Conservation (phyloP, 2,888 invertebrate species). For the Prosapia bicincta region DNA sequence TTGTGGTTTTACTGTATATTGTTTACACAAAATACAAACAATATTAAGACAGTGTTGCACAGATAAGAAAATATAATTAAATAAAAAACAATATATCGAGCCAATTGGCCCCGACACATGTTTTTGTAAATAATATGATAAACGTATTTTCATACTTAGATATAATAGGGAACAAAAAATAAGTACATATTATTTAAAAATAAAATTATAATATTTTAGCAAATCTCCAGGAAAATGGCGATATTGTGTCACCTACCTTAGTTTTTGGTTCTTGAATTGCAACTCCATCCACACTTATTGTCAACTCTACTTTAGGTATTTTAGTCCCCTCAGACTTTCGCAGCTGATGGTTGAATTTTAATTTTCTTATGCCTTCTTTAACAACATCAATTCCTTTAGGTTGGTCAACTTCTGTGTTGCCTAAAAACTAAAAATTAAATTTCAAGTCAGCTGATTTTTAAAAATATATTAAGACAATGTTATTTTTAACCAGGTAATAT, state of each 20-base stretch:
- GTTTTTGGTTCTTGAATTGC: constrained; percentile 73
- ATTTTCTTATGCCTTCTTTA: constrained; percentile 93
- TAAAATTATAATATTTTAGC: too few species aligned
- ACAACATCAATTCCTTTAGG: constrained; percentile 98
- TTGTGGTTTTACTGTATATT: too few species aligned
- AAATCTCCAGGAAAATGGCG: too few species aligned
- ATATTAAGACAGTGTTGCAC: too few species aligned
- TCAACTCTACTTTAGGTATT: constrained; percentile 87
- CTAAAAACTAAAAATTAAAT: constrained; percentile 70
- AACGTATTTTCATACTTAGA: too few species aligned
- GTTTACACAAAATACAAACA: too few species aligned
- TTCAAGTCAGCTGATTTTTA: background rate
- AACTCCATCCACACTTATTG: constrained; percentile 96
- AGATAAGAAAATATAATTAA: too few species aligned
- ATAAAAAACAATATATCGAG: too few species aligned
- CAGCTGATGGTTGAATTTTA: constrained; percentile 90
- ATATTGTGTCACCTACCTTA: constrained; percentile 50
- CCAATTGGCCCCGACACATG: too few species aligned
- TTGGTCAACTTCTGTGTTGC: constrained; percentile 91
- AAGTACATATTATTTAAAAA: too few species aligned
- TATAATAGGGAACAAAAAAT: too few species aligned
- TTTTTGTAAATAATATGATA: too few species aligned
- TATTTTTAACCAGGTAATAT: background rate
- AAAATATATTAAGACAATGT: background rate
- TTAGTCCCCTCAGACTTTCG: constrained; percentile 90